These are phyloP conservation scores for Hirundo rustica DNA, from an alignment of 2,797 vertebrate genomes.

Conservation along the genomic window DNA sequence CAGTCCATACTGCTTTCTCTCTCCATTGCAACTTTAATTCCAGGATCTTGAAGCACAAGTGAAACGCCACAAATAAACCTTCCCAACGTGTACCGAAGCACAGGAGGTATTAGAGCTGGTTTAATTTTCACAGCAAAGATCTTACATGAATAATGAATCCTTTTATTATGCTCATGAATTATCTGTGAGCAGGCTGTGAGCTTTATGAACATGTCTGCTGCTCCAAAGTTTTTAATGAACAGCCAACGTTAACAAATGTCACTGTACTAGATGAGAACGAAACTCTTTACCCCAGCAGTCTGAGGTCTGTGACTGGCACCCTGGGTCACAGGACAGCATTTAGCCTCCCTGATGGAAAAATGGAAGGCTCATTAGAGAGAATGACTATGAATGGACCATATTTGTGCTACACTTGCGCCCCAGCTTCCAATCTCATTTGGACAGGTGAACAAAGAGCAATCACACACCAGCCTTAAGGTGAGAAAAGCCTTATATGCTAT, in stretches of 20 bases:
- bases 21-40: constrained; percentile 17
- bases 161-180: constrained; percentile 65
- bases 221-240: constrained; percentile 48
- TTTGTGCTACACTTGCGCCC: not conserved
- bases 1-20: not conserved
- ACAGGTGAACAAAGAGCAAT: constrained; percentile 8
- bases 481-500: not conserved
- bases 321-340: not conserved
- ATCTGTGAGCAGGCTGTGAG: constrained; percentile 45
- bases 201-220: constrained; percentile 52
- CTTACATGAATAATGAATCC: constrained; percentile 61
- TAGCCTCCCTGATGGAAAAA: not conserved
- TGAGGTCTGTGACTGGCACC: not conserved
- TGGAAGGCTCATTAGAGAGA: not conserved
- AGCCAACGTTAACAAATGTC: constrained; percentile 40
- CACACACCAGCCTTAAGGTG: not conserved
- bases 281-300: not conserved
- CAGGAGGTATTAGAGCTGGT: constrained; percentile 31
- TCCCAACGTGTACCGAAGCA: constrained; percentile 3
- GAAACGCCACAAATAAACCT: constrained; percentile 46
- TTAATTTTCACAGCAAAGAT: constrained; percentile 55
- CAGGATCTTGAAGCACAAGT: constrained; percentile 12
- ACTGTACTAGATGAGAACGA: not conserved
- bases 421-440: not conserved
- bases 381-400: not conserved